Base-by-base conservation (phyloP, 2,797 vertebrate genomes). In the Champsocephalus esox region DNA sequence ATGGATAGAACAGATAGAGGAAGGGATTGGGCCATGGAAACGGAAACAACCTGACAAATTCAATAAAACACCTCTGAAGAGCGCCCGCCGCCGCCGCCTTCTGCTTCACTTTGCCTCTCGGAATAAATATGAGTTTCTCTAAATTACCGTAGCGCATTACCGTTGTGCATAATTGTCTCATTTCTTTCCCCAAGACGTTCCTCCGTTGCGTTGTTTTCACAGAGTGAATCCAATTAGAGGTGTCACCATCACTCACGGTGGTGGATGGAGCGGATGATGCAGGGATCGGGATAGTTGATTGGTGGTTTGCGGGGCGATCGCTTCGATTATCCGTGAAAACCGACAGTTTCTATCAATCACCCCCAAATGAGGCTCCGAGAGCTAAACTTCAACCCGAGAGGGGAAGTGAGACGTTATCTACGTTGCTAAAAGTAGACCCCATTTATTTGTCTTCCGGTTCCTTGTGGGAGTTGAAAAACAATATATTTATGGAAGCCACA, bases 41-140 rank as follows among this genome's bases (percentile, higher is more conserved):
- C 71, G 89, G 87, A 92, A 91, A 89, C 88, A 78, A 83, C 77
- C 88, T 85, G 87, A 86, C 90, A 92, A 90, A 90, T 91, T 89
- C 91, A 93, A 93, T 94, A 92, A 93, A 92, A 87, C 86, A 83
- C 83, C 86, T 89, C 80, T 77, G 89, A 87, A 68, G 82, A 75
- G 75, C 9, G 48, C 48, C 44, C 43, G 24, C 79, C 48, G 28
- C 58, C 7, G 34, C 58, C 7, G 34, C 78, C 72, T 68, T 75
- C 82, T 83, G 82, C 81, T 80, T 84, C 82, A 58, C 82, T 73
- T 83, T 13, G 43, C 58, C 70, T 50, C 84, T 49, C 79, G 70
- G 83, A 87, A 89, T 91, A 93, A 92, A 90, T 89, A 90, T 90
- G 85, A 89, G 85, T 92, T 87, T 87, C 89, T 90, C 89, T 86